These are phyloP conservation scores for Ichneumoninae sp. DNA, from an alignment of 2,888 invertebrate species.

Conservation along the genomic window DNA sequence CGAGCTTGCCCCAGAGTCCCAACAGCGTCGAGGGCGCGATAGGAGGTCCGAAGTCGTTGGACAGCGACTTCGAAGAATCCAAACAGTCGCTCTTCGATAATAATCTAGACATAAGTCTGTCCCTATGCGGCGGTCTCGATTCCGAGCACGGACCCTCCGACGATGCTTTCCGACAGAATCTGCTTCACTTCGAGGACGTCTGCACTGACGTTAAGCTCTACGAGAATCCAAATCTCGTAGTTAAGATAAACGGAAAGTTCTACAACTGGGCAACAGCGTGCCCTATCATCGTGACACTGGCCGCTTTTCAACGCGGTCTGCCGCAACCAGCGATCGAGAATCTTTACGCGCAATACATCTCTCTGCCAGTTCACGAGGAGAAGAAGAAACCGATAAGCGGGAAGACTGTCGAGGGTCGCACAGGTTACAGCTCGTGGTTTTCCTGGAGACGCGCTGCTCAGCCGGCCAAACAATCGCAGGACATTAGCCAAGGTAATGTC, in stretches of 20 bases:
- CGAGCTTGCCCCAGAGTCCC: conserved; percentile 97
- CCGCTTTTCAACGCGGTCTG: conserved; percentile 94
- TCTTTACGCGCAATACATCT: conserved; percentile 78
- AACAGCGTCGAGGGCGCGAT: conserved; percentile 93
- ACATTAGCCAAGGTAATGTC: conserved; percentile 72
- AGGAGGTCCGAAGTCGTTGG: conserved; percentile 88
- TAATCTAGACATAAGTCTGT: conserved; percentile 88
- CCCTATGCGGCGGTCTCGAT: conserved; percentile 90
- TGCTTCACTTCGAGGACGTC: conserved; percentile 86
- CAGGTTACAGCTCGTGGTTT: conserved; percentile 86
- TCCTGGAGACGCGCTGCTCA: conserved; percentile 85
- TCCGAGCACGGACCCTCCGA: conserved; percentile 85
- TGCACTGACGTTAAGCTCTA: conserved; percentile 91
- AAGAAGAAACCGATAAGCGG: conserved; percentile 75
- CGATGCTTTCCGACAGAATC: conserved; percentile 87
- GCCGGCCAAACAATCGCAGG: conserved; percentile 77
- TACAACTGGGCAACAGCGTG: conserved; percentile 96
- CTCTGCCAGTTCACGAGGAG: conserved; percentile 77
- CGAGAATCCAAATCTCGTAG: conserved; percentile 92
- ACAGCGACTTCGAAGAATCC: conserved; percentile 93
- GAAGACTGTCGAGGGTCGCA: conserved; percentile 67
- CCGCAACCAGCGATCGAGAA: conserved; percentile 86
- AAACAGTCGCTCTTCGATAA: conserved; percentile 84
- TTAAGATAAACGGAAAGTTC: conserved; percentile 94
- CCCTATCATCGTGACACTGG: conserved; percentile 94